Evolutionary conservation across 2,797 vertebrate species (phyloP).

Genomic region (Alexandromys oeconomus): DNA sequence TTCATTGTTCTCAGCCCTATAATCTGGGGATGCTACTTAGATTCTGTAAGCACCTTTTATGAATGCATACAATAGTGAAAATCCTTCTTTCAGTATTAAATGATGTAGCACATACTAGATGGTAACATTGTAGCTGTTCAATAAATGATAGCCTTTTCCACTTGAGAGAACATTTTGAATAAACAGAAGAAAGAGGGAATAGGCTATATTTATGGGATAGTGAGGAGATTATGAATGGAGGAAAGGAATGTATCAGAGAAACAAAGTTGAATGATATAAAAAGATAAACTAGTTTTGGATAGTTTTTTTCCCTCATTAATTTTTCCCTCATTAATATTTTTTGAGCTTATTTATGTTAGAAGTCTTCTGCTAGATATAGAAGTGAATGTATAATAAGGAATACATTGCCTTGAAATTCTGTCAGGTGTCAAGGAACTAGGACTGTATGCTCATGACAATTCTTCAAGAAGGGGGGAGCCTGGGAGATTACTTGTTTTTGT

Average conservation of each 20-base stretch:
- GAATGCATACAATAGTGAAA: not conserved
- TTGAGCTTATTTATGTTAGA: not conserved
- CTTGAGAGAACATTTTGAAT: not conserved
- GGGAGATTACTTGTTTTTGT: not conserved
- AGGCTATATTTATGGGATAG: not conserved
- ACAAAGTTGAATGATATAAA: not conserved
- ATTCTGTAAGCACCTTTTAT: not conserved
- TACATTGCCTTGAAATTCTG: constrained; percentile 13
- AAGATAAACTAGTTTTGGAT: not conserved
- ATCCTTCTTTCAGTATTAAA: not conserved
- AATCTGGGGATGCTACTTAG: not conserved
- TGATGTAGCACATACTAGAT: not conserved
- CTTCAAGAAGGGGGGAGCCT: constrained; percentile 15
- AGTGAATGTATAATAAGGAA: constrained; percentile 6
- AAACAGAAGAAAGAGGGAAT: not conserved
- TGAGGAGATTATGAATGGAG: not conserved
- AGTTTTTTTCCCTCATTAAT: too few species aligned
- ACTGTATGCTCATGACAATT: not conserved
- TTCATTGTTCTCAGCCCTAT: not conserved
- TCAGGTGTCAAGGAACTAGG: not conserved
- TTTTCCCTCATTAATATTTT: not conserved
- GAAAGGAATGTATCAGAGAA: constrained; percentile 1
- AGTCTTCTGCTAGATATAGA: not conserved
- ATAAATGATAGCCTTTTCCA: not conserved
- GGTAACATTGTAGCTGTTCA: not conserved